phyloP scores from a whole-genome alignment of 2,113 vertebrate genomes.

The Misgurnus anguillicaudatus region DNA sequence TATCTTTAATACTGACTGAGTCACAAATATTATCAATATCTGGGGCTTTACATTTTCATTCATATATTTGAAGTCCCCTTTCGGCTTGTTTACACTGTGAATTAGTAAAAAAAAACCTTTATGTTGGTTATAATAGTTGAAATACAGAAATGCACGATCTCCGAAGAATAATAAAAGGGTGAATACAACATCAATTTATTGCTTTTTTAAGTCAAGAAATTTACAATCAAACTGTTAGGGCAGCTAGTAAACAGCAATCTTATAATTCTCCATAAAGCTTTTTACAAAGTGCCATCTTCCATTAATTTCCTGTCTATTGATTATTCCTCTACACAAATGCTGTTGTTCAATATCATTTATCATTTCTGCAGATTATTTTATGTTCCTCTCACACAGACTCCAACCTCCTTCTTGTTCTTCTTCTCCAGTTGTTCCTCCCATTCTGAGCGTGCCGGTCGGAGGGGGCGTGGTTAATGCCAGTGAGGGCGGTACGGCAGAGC shows the following conservation, averaged over 20 bases:
- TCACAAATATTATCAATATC: no score
- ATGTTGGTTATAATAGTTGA: no score
- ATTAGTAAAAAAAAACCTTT: no score
- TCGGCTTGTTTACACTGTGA: no score
- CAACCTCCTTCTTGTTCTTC: not conserved
- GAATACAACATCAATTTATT: not conserved
- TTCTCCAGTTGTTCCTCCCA: slow-evolving; percentile 83
- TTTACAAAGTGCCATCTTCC: not conserved
- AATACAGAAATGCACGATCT: no score
- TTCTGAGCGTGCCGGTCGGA: slow-evolving; percentile 85
- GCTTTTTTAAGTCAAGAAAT: no score
- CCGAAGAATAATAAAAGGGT: not conserved
- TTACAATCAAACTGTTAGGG: no score
- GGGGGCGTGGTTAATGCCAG: slow-evolving; percentile 80
- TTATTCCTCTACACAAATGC: not conserved
- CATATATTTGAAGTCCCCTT: no score
- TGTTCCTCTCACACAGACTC: not conserved
- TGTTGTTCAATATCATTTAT: not conserved
- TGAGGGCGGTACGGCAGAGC: slow-evolving; percentile 84
- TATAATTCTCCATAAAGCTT: not conserved
- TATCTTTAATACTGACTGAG: no score
- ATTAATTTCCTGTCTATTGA: not conserved
- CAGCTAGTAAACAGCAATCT: not conserved
- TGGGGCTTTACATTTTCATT: no score
- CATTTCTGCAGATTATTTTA: not conserved